These are phyloP conservation scores for Setipinna tenuifilis DNA, from an alignment of 2,797 vertebrate species.

Conservation along the genomic window DNA sequence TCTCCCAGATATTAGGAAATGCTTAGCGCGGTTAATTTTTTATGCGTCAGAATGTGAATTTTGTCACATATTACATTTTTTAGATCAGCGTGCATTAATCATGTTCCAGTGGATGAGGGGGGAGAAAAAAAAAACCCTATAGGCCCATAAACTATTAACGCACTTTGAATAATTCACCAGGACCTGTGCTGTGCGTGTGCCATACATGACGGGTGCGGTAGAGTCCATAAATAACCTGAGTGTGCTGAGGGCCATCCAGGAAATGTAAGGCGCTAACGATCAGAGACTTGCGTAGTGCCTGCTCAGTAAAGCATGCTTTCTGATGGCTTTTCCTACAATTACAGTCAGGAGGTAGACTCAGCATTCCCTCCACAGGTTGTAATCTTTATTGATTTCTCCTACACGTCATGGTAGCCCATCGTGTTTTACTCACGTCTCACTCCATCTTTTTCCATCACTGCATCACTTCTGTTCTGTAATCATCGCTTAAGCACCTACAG, in stretches of 20 bases:
- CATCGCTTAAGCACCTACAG: background rate
- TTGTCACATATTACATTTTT: constrained; percentile 24
- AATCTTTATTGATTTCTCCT: background rate
- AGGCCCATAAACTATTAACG: constrained; percentile 24
- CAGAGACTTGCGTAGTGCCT: background rate
- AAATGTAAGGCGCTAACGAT: background rate
- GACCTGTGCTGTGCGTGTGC: background rate
- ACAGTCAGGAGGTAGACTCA: background rate
- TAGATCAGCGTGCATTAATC: constrained; percentile 18
- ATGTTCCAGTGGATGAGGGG: background rate
- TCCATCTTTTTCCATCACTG: background rate
- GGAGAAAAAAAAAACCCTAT: background rate
- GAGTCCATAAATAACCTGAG: background rate
- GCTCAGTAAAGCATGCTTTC: background rate
- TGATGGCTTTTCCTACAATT: background rate
- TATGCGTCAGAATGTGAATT: constrained; percentile 23
- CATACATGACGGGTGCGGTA: constrained; percentile 9
- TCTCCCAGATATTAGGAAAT: constrained; percentile 4
- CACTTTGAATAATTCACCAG: constrained; percentile 19
- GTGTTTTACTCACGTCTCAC: background rate
- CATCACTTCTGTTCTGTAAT: background rate
- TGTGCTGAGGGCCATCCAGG: background rate
- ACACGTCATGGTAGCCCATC: background rate
- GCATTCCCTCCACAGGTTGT: background rate
- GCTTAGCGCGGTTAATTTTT: background rate